Evolutionary conservation across 2,797 vertebrate species (phyloP).

Genomic region (Microctenopoma stevenorrisi): DNA sequence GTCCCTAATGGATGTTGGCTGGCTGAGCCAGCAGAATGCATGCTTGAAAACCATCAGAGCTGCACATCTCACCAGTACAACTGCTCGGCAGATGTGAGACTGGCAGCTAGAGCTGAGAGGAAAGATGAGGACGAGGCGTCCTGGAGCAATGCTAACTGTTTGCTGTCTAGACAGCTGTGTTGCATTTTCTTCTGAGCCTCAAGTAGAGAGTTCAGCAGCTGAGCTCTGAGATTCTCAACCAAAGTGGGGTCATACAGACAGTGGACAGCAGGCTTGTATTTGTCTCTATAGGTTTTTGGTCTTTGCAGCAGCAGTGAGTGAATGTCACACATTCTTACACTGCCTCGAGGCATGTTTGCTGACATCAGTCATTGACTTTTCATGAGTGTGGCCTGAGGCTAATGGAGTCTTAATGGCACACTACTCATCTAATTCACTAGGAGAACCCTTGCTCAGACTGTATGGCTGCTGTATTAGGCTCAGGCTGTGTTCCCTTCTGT

Average conservation of each 20-base stretch:
- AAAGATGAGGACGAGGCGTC: conserved; percentile 41
- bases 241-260: conserved; percentile 1
- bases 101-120: conserved; percentile 45
- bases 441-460: conserved; percentile 59
- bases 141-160: conserved; percentile 43
- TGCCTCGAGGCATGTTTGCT: conserved; percentile 33
- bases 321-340: conserved; percentile 36
- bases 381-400: conserved; percentile 47
- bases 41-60: conserved; percentile 17
- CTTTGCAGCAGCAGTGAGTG: conserved; percentile 19
- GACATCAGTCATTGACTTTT: conserved; percentile 53
- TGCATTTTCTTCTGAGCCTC: conserved; percentile 52
- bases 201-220: conserved; percentile 35
- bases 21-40: neutral
- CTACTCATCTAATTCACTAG: conserved; percentile 69
- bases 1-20: neutral
- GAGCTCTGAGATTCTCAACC: conserved; percentile 17
- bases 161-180: conserved; percentile 66
- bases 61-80: conserved; percentile 42
- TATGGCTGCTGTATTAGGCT: conserved; percentile 41
- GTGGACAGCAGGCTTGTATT: conserved; percentile 3
- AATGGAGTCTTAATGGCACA: conserved; percentile 75
- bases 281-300: conserved; percentile 28
- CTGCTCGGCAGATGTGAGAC: conserved; percentile 78
- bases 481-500: conserved; percentile 28